phyloP scores from a whole-genome alignment of 2,797 vertebrate species.

The Margarornis squamiger region DNA sequence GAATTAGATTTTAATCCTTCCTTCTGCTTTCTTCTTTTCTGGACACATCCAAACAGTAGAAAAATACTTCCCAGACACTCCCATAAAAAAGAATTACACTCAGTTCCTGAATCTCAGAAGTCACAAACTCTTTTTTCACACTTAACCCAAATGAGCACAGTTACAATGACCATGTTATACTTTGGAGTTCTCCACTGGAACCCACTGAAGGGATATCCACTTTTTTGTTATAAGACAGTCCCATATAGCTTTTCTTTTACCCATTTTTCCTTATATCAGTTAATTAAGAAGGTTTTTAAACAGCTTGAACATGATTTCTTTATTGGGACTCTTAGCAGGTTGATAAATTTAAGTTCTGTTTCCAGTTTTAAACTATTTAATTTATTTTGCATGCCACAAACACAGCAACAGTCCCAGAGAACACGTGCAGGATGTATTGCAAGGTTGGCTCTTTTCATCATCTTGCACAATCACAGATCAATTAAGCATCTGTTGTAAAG shows the following conservation, averaged over 20 bases:
- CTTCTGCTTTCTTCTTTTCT: not conserved
- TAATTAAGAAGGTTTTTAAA: not conserved
- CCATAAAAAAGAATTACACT: not conserved
- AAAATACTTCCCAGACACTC: not conserved
- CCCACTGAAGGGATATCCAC: not conserved
- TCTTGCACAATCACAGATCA: not conserved
- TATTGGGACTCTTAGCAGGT: not conserved
- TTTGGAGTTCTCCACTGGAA: not conserved
- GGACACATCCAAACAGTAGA: not conserved
- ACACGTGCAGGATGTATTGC: not conserved
- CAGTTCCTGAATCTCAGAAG: not conserved
- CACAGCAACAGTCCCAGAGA: not conserved
- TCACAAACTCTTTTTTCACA: not conserved
- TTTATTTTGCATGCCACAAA: not conserved
- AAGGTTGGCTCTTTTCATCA: not conserved
- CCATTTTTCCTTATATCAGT: not conserved
- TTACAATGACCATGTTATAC: accelerated
- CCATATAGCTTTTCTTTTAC: not conserved
- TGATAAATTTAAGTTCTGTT: not conserved
- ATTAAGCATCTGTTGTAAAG: not conserved
- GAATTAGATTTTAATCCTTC: not conserved
- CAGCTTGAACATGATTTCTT: not conserved
- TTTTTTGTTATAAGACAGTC: not conserved
- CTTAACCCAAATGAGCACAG: not conserved
- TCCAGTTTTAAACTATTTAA: not conserved